Conservation (phyloP, 2,113 vertebrate genomes). For the Rhinopithecus roxellana region DNA sequence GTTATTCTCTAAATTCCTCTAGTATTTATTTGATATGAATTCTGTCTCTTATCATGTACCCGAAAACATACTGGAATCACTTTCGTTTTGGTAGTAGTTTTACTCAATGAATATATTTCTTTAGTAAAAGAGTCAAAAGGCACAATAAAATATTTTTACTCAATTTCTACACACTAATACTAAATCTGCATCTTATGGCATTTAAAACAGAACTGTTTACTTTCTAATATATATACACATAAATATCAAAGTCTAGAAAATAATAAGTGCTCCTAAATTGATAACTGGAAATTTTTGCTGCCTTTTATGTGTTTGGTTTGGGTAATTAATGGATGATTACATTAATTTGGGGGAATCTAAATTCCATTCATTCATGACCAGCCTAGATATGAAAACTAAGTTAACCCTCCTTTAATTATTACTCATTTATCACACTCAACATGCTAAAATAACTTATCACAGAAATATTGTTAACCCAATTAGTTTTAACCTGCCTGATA, state of each 20-base stretch:
- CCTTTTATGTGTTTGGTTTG: neutral
- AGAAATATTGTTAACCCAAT: neutral
- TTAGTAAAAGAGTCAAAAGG: neutral
- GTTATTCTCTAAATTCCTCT: neutral
- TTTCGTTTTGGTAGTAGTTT: neutral
- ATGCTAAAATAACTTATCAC: slow-evolving; percentile 3
- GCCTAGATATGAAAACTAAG: neutral
- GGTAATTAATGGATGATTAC: neutral
- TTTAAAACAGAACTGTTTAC: neutral
- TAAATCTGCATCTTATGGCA: neutral
- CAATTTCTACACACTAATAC: neutral
- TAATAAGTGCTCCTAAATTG: neutral
- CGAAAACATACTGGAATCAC: neutral
- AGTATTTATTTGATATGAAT: neutral
- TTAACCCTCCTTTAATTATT: slow-evolving; percentile 8
- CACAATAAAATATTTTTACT: neutral
- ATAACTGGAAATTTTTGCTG: neutral
- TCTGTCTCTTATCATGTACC: neutral
- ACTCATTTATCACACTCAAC: neutral
- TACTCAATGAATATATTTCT: neutral
- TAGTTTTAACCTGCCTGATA: neutral
- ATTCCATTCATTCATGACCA: neutral
- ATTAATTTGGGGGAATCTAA: neutral
- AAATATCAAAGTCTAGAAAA: neutral
- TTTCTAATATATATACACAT: neutral